phyloP scores from a whole-genome alignment of 2,113 vertebrate genomes.

The Hippocampus guttulatus region DNA sequence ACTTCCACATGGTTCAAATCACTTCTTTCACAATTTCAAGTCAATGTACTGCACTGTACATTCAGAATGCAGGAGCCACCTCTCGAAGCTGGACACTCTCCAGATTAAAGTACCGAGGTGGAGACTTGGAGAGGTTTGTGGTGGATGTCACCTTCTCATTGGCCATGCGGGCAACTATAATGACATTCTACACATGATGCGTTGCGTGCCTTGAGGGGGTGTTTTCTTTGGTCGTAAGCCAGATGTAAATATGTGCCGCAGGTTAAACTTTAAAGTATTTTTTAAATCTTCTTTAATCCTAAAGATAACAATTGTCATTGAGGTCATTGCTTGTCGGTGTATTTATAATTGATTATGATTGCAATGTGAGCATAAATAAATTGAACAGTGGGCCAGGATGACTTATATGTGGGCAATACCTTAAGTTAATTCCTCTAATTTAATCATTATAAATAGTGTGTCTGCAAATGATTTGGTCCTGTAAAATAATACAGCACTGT shows the following conservation, averaged over 20 bases:
- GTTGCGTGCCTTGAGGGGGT: conserved; percentile 7
- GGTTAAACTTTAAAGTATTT: conserved; percentile 5
- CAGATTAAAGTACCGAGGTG: conserved; percentile 41
- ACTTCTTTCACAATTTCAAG: conserved; percentile 42
- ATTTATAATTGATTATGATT: background rate
- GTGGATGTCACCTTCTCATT: conserved; percentile 35
- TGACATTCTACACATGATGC: conserved; percentile 4
- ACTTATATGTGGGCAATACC: background rate
- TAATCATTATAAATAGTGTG: background rate
- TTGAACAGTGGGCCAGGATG: background rate
- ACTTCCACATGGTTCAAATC: conserved; percentile 42
- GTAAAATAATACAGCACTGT: no score
- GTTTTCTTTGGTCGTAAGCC: conserved; percentile 12
- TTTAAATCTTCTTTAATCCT: background rate
- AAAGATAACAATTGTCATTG: background rate
- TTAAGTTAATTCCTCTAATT: background rate
- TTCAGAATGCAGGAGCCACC: conserved; percentile 42
- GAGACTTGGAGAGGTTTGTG: conserved; percentile 35
- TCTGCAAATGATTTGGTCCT: background rate
- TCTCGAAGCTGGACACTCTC: conserved; percentile 42
- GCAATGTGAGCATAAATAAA: conserved; percentile 21
- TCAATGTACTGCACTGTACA: conserved; percentile 16
- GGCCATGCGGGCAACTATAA: conserved; percentile 26
- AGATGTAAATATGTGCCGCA: conserved; percentile 15
- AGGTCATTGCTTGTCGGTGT: background rate